Base-by-base conservation (phyloP, 2,113 vertebrate genomes). In the Ailuropoda melanoleuca region DNA sequence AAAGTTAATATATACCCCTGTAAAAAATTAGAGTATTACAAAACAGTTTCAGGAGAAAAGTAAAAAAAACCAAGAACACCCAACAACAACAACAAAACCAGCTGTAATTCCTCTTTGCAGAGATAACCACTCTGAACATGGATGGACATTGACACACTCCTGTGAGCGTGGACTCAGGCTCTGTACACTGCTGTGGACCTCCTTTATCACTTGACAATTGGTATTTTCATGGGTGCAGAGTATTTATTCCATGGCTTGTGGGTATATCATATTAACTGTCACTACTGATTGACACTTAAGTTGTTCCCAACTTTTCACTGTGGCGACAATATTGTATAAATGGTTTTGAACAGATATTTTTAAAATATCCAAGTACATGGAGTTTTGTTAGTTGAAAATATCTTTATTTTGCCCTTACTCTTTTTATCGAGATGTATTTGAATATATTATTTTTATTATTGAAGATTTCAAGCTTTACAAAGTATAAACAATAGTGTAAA, bases 381-480 rank as follows among this genome's bases (percentile, higher is more conserved):
- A 23, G 18, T 80, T 89, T 80, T 80, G n/a, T 86, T 74, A 72
- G 17, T 58, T 78, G 39, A 90, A 88, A 87, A 50, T 78, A 17
- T 19, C 17, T 53, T 97, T 80, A 56, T 83, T 93, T 97, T 90
- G 6, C 15, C 43, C 37, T 95, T 77, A 60, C 19, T 50, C 29
- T 90, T 84, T 96, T 95, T 91, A 58, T 46, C 92, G 78, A 92
- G 82, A 83, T 31, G 74, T 68, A 43, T 58, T 92, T 77, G 17
- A 84, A 89, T 10, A 81, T 1, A 66, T 39, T 95, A 56, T 70
- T 95, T 68, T 90, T 75, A 64, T 82, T 93, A 62, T n/a, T 82
- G 82, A 83, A 81, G 66, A 39, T 82, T 88, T 82, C 56, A 77
- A 88, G 37, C 55, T 26, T 82, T 58, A n/a, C 55, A 83, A 88